Percentiles rank a stretch among this genome's conserved stretches.
phyloP scores from a whole-genome alignment of 2,888 invertebrate genomes.

The Pterobdella sp. region DNA sequence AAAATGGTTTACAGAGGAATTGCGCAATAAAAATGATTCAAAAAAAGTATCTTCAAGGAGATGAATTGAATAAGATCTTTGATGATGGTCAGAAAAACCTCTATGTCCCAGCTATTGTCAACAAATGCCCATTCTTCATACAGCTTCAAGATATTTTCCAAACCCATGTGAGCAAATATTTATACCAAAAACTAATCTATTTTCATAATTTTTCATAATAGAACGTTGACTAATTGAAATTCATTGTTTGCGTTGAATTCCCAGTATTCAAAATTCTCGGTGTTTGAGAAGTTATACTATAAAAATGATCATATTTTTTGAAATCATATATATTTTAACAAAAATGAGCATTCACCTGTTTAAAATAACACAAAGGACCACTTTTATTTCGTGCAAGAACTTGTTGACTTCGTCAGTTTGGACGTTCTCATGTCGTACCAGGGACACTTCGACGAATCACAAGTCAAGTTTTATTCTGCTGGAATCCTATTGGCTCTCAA shows the following conservation, averaged over 20 bases:
- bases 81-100: background rate
- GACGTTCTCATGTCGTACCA: background rate
- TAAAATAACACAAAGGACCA: background rate
- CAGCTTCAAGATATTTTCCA: background rate
- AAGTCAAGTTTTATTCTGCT: constrained; percentile 4
- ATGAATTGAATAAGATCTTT: background rate
- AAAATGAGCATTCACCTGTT: background rate
- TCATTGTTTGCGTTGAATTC: too few relatives aligned
- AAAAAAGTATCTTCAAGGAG: background rate
- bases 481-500: background rate
- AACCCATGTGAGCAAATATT: background rate
- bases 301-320: too few relatives aligned
- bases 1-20: background rate
- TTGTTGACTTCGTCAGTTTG: background rate
- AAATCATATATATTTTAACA: too few relatives aligned
- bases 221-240: too few relatives aligned
- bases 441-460: background rate
- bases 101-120: background rate
- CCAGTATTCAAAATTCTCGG: too few relatives aligned
- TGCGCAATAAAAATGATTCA: background rate
- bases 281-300: too few relatives aligned
- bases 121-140: constrained; percentile 2
- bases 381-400: constrained; percentile 10
- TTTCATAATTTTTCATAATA: too few relatives aligned
- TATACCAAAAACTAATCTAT: too few relatives aligned